These are phyloP conservation scores for Apaloderma vittatum DNA, from an alignment of 2,113 vertebrate species.

Conservation along the genomic window DNA sequence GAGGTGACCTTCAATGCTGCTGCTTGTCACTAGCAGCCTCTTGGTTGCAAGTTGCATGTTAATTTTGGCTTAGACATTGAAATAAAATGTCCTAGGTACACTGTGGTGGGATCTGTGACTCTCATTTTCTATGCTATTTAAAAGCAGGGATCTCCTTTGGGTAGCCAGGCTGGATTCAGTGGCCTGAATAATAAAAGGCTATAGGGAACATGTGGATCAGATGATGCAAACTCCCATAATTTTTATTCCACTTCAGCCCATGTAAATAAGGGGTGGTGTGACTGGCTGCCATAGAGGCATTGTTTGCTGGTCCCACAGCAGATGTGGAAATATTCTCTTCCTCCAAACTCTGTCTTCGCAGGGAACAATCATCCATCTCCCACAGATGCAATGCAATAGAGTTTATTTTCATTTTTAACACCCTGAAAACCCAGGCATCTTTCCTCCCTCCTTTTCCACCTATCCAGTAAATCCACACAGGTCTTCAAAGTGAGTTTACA, in stretches of 20 bases:
- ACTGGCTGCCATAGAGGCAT: background rate
- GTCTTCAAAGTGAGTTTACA: background rate
- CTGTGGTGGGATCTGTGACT: background rate
- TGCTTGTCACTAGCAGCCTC: slow-evolving; percentile 27
- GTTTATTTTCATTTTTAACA: background rate
- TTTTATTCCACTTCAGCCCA: background rate
- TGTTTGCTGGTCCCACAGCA: background rate
- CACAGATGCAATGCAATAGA: background rate
- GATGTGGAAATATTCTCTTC: slow-evolving; percentile 1
- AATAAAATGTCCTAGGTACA: background rate
- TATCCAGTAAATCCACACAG: rapidly evolving
- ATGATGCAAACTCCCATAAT: background rate
- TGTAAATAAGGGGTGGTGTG: background rate
- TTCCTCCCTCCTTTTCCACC: background rate
- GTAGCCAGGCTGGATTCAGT: background rate
- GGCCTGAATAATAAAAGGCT: background rate
- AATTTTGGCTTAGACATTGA: slow-evolving; percentile 34
- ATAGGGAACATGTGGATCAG: background rate
- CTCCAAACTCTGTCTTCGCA: background rate
- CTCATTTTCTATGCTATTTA: background rate
- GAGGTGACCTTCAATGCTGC: slow-evolving; percentile 67
- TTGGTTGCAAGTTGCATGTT: slow-evolving; percentile 38
- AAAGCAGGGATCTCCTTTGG: background rate
- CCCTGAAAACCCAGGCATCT: background rate
- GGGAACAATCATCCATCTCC: background rate